Conservation (phyloP, 2,797 vertebrate species). For the Geotria australis region DNA sequence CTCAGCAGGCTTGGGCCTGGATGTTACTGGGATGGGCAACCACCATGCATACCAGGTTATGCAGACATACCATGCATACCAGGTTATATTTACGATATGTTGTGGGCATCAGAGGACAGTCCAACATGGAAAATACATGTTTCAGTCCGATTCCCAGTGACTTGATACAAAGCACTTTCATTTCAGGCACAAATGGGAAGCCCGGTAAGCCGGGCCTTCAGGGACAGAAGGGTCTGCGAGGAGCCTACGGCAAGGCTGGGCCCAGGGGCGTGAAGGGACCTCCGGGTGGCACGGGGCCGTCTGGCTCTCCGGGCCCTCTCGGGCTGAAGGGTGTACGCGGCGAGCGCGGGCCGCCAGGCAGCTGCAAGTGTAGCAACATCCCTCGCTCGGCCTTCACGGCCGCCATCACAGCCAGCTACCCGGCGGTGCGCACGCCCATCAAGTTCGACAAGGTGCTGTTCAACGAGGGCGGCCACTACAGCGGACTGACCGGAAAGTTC, state of each 20-base stretch:
- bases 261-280: slow-evolving; percentile 30
- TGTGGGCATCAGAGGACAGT: no score
- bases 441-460: slow-evolving; percentile 82
- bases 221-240: slow-evolving; percentile 51
- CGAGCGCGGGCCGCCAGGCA: slow-evolving; percentile 25
- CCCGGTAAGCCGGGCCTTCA: slow-evolving; percentile 39
- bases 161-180: slow-evolving; percentile 6
- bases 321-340: slow-evolving; percentile 51
- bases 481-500: slow-evolving; percentile 60
- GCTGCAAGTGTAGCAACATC: slow-evolving; percentile 57
- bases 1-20: no score
- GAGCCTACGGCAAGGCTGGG: slow-evolving; percentile 52
- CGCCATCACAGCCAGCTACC: slow-evolving; percentile 86
- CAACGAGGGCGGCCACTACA: slow-evolving; percentile 69
- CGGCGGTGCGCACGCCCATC: slow-evolving; percentile 48
- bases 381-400: slow-evolving; percentile 76
- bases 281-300: slow-evolving; percentile 23
- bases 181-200: slow-evolving; percentile 56
- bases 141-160: background rate
- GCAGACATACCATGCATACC: no score
- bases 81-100: no score
- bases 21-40: no score
- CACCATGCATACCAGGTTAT: no score
- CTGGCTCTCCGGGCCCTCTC: slow-evolving; percentile 27
- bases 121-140: background rate